Evolutionary conservation across 2,113 vertebrate species (phyloP), one percentile per base, ranked within the genome.

Genomic region (Nothoprocta pentlandii): DNA sequence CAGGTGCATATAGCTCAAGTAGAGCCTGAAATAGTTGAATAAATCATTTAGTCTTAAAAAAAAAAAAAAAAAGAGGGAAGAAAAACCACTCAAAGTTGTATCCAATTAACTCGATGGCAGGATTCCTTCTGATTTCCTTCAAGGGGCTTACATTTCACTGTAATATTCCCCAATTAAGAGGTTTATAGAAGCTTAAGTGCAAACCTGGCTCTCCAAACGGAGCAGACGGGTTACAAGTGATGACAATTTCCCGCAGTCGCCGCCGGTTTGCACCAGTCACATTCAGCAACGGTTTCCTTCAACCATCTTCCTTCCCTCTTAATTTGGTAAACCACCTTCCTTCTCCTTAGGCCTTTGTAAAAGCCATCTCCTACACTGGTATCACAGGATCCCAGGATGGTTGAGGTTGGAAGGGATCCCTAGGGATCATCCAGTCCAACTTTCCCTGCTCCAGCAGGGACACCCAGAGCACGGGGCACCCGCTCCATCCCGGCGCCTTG

Each of bases 1-100:
- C 97, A 97, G 97, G 97, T 97, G 96, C 95, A 91, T 56, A 47
- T 59, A 47, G 42, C 91, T 97, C 97, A 95, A 95, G 80, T 73
- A 96, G 87, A 94, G 96, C 93, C 94, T 96, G 95, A 94, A 96
- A 96, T n/a, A 94, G 94, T 88, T 81, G 81, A 95, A 74, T 30
- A 95, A 68, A 97, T 91, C 49, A 94, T 95, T 97, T 96, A 92
- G 92, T 89, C 77, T 92, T 93, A 78, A 53, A 42, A 85, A 46
- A 8, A 28, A 46, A 8, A 28, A 47, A 79, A 87, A 78, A 39
- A 30, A 84, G 12, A 28, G 25, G 51, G 13, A 25, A 16, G 53
- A 15, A 94, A 89, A 96, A 78, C 22, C 92, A 96, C 89, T 97
- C 92, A 59, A 94, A 94, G 90, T 96, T 92, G 94, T 85, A 83